Evolutionary conservation across 2,888 invertebrate species (phyloP).

Genomic region (Podotricha telesiphe): DNA sequence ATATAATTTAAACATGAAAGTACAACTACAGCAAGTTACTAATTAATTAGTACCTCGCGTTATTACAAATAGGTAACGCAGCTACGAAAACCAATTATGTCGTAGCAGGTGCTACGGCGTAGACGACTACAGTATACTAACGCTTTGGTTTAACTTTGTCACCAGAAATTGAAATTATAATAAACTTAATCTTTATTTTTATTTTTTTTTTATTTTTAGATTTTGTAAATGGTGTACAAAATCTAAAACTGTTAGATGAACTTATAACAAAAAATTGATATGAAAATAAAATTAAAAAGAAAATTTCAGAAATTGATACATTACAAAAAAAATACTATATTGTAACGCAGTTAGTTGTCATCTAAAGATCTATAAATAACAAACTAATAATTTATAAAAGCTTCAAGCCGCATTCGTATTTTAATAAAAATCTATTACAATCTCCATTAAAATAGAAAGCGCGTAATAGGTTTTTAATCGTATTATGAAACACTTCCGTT

Average conservation of each 20-base stretch:
- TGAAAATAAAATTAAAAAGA: too few relatives aligned
- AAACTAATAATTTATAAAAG: slow-evolving; percentile 2
- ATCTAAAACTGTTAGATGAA: too few relatives aligned
- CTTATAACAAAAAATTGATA: too few relatives aligned
- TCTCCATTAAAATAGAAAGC: slow-evolving; percentile 15
- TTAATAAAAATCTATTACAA: slow-evolving; percentile 16
- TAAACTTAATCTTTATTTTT: too few relatives aligned
- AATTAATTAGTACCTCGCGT: slow-evolving; percentile 24
- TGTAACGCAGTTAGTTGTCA: too few relatives aligned
- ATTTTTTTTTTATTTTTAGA: too few relatives aligned
- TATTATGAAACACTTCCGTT: background rate
- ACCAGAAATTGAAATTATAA: background rate
- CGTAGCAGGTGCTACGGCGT: slow-evolving; percentile 21
- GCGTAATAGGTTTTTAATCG: slow-evolving; percentile 13
- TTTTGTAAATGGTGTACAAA: too few relatives aligned
- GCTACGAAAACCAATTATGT: slow-evolving; percentile 19
- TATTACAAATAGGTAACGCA: slow-evolving; percentile 25
- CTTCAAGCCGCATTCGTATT: background rate
- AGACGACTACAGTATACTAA: slow-evolving; percentile 8
- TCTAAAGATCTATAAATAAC: background rate
- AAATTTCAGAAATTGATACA: too few relatives aligned
- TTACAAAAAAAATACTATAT: too few relatives aligned
- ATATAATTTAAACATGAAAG: slow-evolving; percentile 16
- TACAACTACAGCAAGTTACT: background rate
- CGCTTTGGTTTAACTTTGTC: background rate